These are phyloP conservation scores for Numenius phaeopus DNA, from an alignment of 2,797 vertebrate species.

Conservation along the genomic window DNA sequence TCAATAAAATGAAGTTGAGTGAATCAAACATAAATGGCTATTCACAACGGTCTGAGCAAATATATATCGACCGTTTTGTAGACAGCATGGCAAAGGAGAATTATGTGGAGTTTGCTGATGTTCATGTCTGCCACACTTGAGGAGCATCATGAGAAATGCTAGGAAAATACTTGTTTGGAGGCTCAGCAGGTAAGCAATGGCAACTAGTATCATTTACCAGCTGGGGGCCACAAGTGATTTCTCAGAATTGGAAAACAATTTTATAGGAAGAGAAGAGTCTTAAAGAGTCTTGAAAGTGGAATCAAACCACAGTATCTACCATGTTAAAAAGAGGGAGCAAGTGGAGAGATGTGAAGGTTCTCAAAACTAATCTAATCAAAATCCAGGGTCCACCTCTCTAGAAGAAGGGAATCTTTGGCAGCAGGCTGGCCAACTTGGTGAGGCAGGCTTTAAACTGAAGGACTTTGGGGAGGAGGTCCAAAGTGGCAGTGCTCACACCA, in stretches of 20 bases:
- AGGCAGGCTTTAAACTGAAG: neutral
- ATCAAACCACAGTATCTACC: neutral
- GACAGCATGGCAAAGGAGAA: neutral
- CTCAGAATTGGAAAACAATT: neutral
- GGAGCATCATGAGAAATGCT: neutral
- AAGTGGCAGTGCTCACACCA: neutral
- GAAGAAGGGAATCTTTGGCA: neutral
- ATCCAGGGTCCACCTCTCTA: neutral
- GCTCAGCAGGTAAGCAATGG: neutral
- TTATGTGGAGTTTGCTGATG: neutral
- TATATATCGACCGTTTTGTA: fast-evolving
- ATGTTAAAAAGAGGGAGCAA: fast-evolving
- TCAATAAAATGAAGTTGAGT: neutral
- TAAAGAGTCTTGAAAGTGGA: neutral
- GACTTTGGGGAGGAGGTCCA: neutral
- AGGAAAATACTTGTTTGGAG: neutral
- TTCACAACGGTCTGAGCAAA: neutral
- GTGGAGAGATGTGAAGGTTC: neutral
- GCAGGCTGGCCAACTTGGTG: neutral
- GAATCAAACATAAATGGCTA: neutral
- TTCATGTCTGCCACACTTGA: neutral
- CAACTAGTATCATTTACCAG: neutral
- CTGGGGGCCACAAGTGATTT: neutral
- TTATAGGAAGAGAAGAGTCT: neutral
- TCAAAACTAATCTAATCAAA: neutral